These are phyloP conservation scores for Hypomesus transpacificus DNA, from an alignment of 2,113 vertebrate species.

Conservation along the genomic window DNA sequence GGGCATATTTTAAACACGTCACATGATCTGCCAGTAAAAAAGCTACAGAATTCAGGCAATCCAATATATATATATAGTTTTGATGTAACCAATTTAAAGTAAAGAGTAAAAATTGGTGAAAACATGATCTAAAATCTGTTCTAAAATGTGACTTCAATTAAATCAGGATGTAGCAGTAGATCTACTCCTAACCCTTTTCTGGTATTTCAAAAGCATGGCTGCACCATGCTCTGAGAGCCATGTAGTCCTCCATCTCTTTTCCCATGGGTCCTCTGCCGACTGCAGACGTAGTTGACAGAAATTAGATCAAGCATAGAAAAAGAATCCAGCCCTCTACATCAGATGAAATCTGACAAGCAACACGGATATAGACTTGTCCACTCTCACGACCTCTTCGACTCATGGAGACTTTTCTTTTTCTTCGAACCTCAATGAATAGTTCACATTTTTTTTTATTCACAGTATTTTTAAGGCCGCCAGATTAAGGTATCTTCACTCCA, in stretches of 20 bases:
- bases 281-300: conserved; percentile 48
- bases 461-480: neutral
- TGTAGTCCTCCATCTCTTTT: conserved; percentile 28
- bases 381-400: conserved; percentile 47
- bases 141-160: neutral
- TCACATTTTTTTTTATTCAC: neutral
- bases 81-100: no score
- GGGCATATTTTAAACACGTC: no score
- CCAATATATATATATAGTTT: no score
- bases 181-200: neutral
- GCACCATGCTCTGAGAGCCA: conserved; percentile 26
- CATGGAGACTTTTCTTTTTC: conserved; percentile 30
- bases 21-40: no score
- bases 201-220: conserved; percentile 27
- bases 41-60: no score
- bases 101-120: no score
- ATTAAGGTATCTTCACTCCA: no score
- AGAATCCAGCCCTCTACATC: conserved; percentile 44
- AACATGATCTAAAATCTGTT: neutral
- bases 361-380: conserved; percentile 54
- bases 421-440: conserved; percentile 10
- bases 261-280: conserved; percentile 42
- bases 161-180: neutral
- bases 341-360: conserved; percentile 64
- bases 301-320: conserved; percentile 58